phyloP scores from a whole-genome alignment of 2,888 invertebrate genomes.

The Meteorus colon region DNA sequence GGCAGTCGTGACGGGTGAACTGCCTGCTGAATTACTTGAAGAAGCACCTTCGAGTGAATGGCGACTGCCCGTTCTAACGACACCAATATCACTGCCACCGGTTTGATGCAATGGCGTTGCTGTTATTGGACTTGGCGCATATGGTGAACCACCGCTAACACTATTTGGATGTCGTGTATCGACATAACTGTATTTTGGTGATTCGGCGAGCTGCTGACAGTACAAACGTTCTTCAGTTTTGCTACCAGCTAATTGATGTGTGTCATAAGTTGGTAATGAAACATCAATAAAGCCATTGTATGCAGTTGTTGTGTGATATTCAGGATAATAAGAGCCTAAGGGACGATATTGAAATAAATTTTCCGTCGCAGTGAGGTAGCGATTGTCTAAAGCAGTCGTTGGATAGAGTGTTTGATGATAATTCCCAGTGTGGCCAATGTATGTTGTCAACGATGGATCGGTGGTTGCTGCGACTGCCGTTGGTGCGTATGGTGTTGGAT shows the following conservation, averaged over 20 bases:
- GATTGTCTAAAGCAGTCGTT: slow-evolving; percentile 74
- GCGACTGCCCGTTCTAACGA: slow-evolving; percentile 67
- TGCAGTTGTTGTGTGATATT: slow-evolving; percentile 83
- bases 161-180: slow-evolving; percentile 67
- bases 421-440: slow-evolving; percentile 83
- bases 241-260: slow-evolving; percentile 75
- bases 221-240: slow-evolving; percentile 78
- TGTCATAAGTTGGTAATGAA: slow-evolving; percentile 80
- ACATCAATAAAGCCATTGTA: slow-evolving; percentile 90
- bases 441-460: slow-evolving; percentile 78
- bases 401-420: slow-evolving; percentile 79
- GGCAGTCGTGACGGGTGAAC: slow-evolving; percentile 78
- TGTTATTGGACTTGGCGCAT: slow-evolving; percentile 65
- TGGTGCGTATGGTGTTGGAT: slow-evolving; percentile 85
- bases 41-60: slow-evolving; percentile 74
- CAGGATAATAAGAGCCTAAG: slow-evolving; percentile 87
- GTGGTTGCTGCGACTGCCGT: slow-evolving; percentile 82
- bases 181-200: slow-evolving; percentile 74
- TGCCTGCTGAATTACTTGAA: slow-evolving; percentile 78
- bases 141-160: slow-evolving; percentile 65
- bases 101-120: slow-evolving; percentile 56
- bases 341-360: slow-evolving; percentile 93
- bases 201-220: slow-evolving; percentile 76
- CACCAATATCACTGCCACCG: slow-evolving; percentile 55
- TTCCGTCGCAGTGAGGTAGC: slow-evolving; percentile 84